Base-by-base conservation (phyloP, 1,140 invertebrate genomes). In the Achatina immaculata region DNA sequence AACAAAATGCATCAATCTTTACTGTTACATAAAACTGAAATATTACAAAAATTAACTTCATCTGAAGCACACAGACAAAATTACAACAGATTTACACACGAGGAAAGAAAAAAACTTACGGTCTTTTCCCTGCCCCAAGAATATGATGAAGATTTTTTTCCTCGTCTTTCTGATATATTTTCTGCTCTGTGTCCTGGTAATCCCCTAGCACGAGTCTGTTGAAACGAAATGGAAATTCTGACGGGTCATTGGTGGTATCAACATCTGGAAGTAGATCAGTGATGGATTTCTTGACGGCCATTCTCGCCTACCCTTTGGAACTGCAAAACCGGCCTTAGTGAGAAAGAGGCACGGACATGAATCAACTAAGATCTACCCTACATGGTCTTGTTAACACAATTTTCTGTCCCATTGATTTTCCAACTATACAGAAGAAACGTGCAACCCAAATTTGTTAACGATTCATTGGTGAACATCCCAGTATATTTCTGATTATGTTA, bases 201-300 rank as follows among this genome's bases (percentile, higher is more conserved):
- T 76, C 74, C 40, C 51, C 74, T 1, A 55, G 51, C 4, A 34
- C 34, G 34, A 28, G 28, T 40, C 55, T 55, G 74, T 76, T 76
- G 74, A 76, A 40, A 62, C 74, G 74, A 62, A 58, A 62, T 24
- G 31, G 31, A 62, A 65, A 31, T 11, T 76, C 74, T 62, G 51
- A 76, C 58, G 16, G 34, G 24, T 62, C 74, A 43, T 6, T 62
- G 74, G 40, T 43, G 19, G 38, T 6, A 76, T 24, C 45, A 42
- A 42, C 69, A 7, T 21, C 40, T 2, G 71, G 71, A 9, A 73
- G 42, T 21, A 45, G 71, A 51, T 43, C 42, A 19, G 48, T 19
- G 42, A 43, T 43, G 40, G 71, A 73, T 34, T 43, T 73, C 43
- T 73, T 73, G 43, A n/a, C 43, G 0, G 42, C 43, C 71, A 73